Conservation (phyloP, 2,797 vertebrate species). For the Lagorchestes hirsutus region DNA sequence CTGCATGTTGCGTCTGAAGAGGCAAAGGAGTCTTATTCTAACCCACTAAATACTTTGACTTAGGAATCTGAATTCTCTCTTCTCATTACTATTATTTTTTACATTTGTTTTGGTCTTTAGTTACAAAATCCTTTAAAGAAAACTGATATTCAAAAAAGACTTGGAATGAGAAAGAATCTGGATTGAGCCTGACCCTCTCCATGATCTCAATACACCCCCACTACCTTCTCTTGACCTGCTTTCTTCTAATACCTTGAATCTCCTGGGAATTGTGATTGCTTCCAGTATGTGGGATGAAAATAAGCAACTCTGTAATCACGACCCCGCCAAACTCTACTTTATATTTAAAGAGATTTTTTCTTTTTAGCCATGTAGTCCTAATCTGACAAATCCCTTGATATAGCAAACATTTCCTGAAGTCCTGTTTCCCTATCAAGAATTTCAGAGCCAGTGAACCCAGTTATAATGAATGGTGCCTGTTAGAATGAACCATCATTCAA, state of each 20-base stretch:
- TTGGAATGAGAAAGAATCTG: neutral
- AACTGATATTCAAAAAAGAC: conserved; percentile 15
- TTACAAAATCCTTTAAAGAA: conserved; percentile 11
- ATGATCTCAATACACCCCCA: neutral
- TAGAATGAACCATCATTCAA: conserved; percentile 82
- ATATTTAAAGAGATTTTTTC: conserved; percentile 37
- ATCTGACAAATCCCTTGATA: conserved; percentile 72
- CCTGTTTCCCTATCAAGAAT: conserved; percentile 79
- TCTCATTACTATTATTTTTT: neutral
- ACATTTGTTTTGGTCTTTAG: conserved; percentile 10
- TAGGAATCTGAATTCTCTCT: neutral
- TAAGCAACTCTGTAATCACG: neutral
- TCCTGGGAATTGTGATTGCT: neutral
- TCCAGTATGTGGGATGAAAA: neutral
- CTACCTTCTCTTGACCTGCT: neutral
- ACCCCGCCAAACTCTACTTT: neutral
- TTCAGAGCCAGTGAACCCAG: conserved; percentile 81
- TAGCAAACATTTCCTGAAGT: conserved; percentile 77
- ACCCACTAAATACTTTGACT: neutral
- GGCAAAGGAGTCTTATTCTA: neutral
- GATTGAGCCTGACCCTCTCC: neutral
- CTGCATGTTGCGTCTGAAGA: neutral
- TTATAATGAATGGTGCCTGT: conserved; percentile 78
- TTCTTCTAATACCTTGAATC: neutral
- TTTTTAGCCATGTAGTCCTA: conserved; percentile 31